Base-by-base conservation (phyloP, 2,797 vertebrate species). In the Chaunax sp. region DNA sequence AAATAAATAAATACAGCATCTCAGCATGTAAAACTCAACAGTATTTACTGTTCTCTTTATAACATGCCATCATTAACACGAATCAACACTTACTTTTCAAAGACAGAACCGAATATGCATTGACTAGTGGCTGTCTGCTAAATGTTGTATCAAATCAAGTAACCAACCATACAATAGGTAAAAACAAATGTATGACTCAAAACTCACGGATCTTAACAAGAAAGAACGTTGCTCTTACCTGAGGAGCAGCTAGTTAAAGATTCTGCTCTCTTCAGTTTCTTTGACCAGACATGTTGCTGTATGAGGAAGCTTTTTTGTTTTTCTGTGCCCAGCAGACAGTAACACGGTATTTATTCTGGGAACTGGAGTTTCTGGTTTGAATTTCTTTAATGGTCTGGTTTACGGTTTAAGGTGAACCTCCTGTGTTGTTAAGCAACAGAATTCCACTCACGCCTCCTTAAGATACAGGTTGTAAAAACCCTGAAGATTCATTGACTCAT, bases 311-410 rank as follows among this genome's bases (percentile, higher is more conserved):
- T 60, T 23, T 9, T 4, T n/a, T 5, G n/a, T 14, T 20, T 19
- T 38, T 26, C 5, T n/a, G 2, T 18, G 6, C 30, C 46, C 55
- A 30, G 9, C n/a, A 66, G 30, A 72, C 35, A 55, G 1, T 25
- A 8, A 43, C 14, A 1, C 10, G 15, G 38, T 11, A 52, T 43
- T 67, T 41, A 50, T 1, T n/a, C 16, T 18, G 8, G 20, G 25
- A 89, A 89, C 85, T 69, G 69, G 90, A 81, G 4, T 85, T 84
- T 82, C 90, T 72, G 73, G 88, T 89, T 90, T 38, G 16, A 25
- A 0, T 20, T 20, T 12, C 51, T 11, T 35, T 9, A 10, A 35
- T 11, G 10, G 33, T 11, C 33, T 35, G 33, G 33, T 35, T 35
- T 35, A 11, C 10, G 33, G 6, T 35, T 64, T 50, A 52, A 68